Conservation (phyloP, 2,888 invertebrate genomes). For the Prosopocoilus inquinatus region DNA sequence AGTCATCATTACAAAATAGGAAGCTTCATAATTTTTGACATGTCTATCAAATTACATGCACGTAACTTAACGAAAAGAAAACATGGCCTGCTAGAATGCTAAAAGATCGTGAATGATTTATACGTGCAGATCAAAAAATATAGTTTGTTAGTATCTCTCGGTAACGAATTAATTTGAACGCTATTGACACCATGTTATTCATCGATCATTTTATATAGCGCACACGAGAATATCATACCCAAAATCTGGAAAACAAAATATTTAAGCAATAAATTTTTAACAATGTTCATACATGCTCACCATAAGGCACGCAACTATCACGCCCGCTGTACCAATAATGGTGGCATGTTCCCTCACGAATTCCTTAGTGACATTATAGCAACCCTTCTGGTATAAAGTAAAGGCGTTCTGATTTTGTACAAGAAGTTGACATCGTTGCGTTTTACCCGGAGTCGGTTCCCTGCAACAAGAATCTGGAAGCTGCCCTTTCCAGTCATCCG, state of each 20-base stretch:
- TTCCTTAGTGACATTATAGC: constrained; percentile 66
- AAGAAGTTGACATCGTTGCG: constrained; percentile 57
- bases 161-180: too few species aligned
- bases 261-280: constrained; percentile 20
- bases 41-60: too few species aligned
- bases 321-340: constrained; percentile 77
- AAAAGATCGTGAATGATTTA: too few species aligned
- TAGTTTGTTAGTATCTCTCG: too few species aligned
- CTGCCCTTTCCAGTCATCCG: constrained; percentile 71
- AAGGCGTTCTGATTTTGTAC: constrained; percentile 54
- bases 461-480: constrained; percentile 78
- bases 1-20: too few species aligned
- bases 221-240: constrained; percentile 81
- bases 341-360: constrained; percentile 76
- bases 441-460: constrained; percentile 58
- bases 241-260: constrained; percentile 66
- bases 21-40: too few species aligned
- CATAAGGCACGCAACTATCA: constrained; percentile 82
- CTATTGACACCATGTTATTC: not conserved
- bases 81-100: too few species aligned
- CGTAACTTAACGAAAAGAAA: too few species aligned
- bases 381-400: constrained; percentile 73
- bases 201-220: constrained; percentile 77
- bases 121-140: too few species aligned
- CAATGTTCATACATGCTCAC: constrained; percentile 48